These are phyloP conservation scores for Dynastes maya DNA, from an alignment of 2,888 invertebrate species.

Conservation along the genomic window DNA sequence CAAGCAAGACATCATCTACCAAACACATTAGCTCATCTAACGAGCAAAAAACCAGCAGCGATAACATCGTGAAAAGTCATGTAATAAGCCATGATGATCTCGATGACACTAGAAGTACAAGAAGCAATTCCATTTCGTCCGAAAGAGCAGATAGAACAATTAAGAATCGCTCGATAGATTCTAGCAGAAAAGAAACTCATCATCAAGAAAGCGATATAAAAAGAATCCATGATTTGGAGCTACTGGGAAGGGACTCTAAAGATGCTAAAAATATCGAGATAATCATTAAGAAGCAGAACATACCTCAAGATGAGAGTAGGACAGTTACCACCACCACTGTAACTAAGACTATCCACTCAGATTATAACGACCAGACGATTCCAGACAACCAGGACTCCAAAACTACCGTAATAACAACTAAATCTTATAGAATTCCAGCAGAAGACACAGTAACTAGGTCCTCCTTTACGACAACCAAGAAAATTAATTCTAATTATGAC, in stretches of 20 bases:
- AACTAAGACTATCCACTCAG: constrained; percentile 32
- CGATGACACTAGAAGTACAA: not conserved
- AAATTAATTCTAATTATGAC: constrained; percentile 49
- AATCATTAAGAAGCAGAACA: constrained; percentile 1
- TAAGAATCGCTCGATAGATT: not conserved
- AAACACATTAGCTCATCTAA: not conserved
- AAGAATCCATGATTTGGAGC: constrained; percentile 58
- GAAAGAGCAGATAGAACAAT: not conserved
- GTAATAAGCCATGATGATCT: constrained; percentile 34
- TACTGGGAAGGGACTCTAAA: constrained; percentile 39
- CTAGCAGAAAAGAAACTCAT: constrained; percentile 50
- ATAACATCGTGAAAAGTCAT: constrained; percentile 47
- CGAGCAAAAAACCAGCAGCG: constrained; percentile 54
- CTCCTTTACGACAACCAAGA: constrained; percentile 52
- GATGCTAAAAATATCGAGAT: constrained; percentile 12
- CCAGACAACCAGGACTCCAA: not conserved
- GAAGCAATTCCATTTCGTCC: not conserved
- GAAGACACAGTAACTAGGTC: constrained; percentile 30
- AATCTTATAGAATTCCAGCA: constrained; percentile 1
- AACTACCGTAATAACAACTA: constrained; percentile 10
- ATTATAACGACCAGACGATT: constrained; percentile 51
- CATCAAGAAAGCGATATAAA: constrained; percentile 47
- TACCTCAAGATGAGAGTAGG: not conserved
- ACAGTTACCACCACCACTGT: constrained; percentile 21
- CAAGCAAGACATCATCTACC: not conserved